Evolutionary conservation across 2,113 vertebrate species (phyloP).

Genomic region (Perognathus longimembris): DNA sequence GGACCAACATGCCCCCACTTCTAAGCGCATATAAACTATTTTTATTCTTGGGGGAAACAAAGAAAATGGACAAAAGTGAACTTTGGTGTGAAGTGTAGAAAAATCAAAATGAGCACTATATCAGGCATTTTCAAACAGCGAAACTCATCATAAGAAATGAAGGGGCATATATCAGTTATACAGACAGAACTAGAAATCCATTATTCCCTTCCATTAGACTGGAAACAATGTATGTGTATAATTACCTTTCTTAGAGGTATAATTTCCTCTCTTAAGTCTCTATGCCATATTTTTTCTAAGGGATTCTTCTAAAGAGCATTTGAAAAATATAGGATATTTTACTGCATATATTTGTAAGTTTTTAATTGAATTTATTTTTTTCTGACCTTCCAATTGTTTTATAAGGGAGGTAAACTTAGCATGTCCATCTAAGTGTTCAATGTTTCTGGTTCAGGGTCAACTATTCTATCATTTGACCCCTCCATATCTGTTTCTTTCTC

Average conservation of each 20-base stretch:
- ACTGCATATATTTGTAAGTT: neutral
- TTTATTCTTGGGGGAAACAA: slow-evolving; percentile 25
- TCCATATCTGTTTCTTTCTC: too few relatives aligned
- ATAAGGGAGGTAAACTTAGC: too few relatives aligned
- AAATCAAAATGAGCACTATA: slow-evolving; percentile 15
- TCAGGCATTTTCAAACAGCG: neutral
- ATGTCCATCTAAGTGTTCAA: too few relatives aligned
- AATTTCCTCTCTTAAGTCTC: neutral
- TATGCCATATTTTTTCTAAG: neutral
- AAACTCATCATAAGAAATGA: neutral
- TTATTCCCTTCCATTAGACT: neutral
- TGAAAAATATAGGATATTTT: neutral
- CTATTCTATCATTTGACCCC: too few relatives aligned
- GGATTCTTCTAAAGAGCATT: neutral
- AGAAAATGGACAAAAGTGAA: neutral
- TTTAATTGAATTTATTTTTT: too few relatives aligned
- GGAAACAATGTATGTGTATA: neutral
- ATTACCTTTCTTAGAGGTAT: neutral
- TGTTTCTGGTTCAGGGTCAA: too few relatives aligned
- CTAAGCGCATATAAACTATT: neutral
- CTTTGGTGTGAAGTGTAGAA: neutral
- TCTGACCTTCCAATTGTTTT: too few relatives aligned
- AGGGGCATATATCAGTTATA: neutral
- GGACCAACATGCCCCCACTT: neutral
- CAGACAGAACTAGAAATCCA: neutral